Conservation (phyloP, 2,113 vertebrate genomes). For the Procapra przewalskii region DNA sequence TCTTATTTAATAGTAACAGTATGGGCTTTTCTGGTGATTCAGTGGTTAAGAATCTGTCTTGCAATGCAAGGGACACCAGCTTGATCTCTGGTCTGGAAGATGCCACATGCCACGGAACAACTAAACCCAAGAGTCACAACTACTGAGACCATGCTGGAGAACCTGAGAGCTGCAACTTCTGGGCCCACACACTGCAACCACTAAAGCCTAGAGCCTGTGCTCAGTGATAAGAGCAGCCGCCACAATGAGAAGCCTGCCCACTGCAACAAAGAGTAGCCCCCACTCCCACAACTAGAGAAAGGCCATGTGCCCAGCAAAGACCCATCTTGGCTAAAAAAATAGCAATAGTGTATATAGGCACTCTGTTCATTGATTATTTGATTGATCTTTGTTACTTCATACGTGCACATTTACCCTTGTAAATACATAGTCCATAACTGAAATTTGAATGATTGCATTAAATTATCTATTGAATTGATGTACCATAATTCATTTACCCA, state of each 20-base stretch:
- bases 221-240: rapidly evolving
- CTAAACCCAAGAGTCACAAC: neutral
- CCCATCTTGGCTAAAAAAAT: rapidly evolving
- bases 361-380: neutral
- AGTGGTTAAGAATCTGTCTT: neutral
- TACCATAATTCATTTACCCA: neutral
- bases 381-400: neutral
- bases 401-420: neutral
- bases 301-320: neutral
- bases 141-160: rapidly evolving
- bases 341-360: neutral
- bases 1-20: neutral
- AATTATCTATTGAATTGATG: neutral
- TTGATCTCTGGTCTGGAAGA: rapidly evolving
- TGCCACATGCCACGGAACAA: neutral
- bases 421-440: neutral
- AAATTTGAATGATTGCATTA: neutral
- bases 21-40: neutral
- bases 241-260: neutral
- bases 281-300: rapidly evolving
- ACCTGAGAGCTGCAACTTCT: rapidly evolving
- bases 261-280: rapidly evolving
- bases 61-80: neutral
- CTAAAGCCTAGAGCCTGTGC: neutral
- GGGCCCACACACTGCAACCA: neutral